phyloP scores from a whole-genome alignment of 1,140 invertebrate genomes.

The Zophobas morio region DNA sequence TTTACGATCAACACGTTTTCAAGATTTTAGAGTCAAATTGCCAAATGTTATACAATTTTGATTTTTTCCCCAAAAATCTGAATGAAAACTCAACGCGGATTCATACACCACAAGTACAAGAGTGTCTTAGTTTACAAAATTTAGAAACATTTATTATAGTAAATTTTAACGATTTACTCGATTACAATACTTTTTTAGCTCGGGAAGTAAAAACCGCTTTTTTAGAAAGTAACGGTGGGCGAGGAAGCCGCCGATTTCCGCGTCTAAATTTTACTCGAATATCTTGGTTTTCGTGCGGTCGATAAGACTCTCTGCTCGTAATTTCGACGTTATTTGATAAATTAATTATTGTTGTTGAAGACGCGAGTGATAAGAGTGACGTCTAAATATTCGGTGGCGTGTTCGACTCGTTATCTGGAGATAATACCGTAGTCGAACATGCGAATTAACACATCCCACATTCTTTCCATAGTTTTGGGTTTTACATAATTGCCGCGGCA shows the following conservation, averaged over 20 bases:
- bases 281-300: not conserved
- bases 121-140: no score
- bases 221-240: no score
- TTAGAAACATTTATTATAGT: no score
- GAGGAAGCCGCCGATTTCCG: not conserved
- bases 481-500: slow-evolving; percentile 1
- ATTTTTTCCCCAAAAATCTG: no score
- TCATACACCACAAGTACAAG: no score
- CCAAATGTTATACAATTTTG: no score
- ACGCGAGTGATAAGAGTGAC: slow-evolving; percentile 1
- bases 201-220: no score
- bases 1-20: no score
- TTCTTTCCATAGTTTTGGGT: not conserved
- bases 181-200: no score
- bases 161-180: no score
- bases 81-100: no score
- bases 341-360: not conserved
- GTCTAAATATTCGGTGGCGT: slow-evolving; percentile 4
- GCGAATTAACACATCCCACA: not conserved
- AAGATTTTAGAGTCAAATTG: no score
- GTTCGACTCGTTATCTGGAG: not conserved
- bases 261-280: not conserved
- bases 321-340: not conserved
- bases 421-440: not conserved
- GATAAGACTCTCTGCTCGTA: not conserved